phyloP scores from a whole-genome alignment of 1,140 invertebrate species.

The Lineus longissimus region DNA sequence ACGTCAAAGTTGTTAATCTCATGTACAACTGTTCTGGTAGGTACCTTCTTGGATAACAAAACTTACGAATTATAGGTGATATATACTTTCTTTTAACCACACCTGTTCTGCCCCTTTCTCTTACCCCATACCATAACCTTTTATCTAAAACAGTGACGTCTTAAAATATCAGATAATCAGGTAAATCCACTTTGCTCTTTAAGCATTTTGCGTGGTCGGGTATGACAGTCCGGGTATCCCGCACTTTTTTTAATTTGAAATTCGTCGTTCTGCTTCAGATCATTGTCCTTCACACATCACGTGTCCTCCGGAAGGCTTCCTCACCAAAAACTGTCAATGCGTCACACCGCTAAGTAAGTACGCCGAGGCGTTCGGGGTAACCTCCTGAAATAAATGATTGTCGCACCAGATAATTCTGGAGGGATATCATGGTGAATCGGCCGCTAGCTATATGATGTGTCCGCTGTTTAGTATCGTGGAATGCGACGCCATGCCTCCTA shows the following conservation, averaged over 20 bases:
- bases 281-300: constrained; percentile 30
- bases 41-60: not conserved
- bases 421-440: too few relatives aligned
- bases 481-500: too few relatives aligned
- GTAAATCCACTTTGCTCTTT: too few relatives aligned
- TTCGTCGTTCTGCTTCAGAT: constrained; percentile 20
- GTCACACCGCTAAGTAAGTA: constrained; percentile 38
- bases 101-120: not conserved
- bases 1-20: constrained; percentile 38
- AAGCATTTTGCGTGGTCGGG: too few relatives aligned
- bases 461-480: too few relatives aligned
- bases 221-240: too few relatives aligned
- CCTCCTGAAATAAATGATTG: too few relatives aligned
- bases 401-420: too few relatives aligned
- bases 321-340: constrained; percentile 48
- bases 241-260: not conserved
- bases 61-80: not conserved
- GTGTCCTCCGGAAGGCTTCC: constrained; percentile 34
- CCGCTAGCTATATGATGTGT: too few relatives aligned
- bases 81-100: not conserved
- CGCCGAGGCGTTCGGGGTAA: too few relatives aligned
- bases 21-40: constrained; percentile 41
- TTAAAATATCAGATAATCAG: too few relatives aligned
- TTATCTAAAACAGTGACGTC: not conserved
- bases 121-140: not conserved